Base-by-base conservation (phyloP, 2,888 invertebrate species). In the Therioaphis trifolii region DNA sequence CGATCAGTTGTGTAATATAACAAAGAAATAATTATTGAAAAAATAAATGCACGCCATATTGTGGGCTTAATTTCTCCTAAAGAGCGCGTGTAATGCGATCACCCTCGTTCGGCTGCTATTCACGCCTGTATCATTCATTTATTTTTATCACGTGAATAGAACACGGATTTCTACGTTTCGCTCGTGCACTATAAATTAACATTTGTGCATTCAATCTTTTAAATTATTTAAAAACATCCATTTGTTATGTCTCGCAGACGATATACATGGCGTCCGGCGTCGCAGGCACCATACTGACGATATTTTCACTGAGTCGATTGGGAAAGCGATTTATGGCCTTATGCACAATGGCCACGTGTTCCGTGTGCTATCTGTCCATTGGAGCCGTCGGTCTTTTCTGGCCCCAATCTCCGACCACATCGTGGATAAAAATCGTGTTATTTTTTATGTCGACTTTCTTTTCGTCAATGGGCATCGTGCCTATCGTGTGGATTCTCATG, bases 361-460 rank as follows among this genome's bases (percentile, higher is more conserved):
- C 78, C 7, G 11, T 55, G 1, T 79, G 68, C n/a, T 79, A 69
- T n/a, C n/a, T 79, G n/a, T 43, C 27, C 14, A 79, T 79, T 14
- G 78, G 78, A 4, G 18, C 40, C 40, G 5, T 79, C 9, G 78
- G 78, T 18, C 21, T 55, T n/a, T 9, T 69, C 14, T 79, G 18
- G 12, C 66, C 49, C 0, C 35, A 49, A 49, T 68, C 77, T 18
- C 66, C 55, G 14, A 9, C 27, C 1, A 24, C 18, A 3, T 69
- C 78, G 2, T 79, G 78, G 78, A 69, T n/a, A 11, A 55, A 69
- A 79, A 40, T 69, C 40, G n/a, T 69, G 7, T n/a, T 79, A 27
- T 79, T 79, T 9, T 79, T 55, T 55, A n/a, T 43, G 27, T 79
- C 78, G 0, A 69, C 55, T 1, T 79, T 79, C 43, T 79, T 55